Base-by-base conservation (phyloP, 1,140 invertebrate genomes). In the Leguminivora glycinivorella region DNA sequence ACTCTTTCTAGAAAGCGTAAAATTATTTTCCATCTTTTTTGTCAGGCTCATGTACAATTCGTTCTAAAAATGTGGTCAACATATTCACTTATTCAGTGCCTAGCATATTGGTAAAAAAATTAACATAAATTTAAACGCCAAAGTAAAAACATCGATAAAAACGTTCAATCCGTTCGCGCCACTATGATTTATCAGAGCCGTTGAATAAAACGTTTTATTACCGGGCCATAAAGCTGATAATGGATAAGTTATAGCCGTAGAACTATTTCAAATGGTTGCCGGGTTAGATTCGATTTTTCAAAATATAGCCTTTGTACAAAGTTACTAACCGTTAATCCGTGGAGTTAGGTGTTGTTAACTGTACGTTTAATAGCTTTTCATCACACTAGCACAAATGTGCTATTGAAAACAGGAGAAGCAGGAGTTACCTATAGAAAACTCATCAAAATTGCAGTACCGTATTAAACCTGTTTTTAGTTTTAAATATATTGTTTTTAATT, bases 221-320 rank as follows among this genome's bases (percentile, higher is more conserved):
- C 58, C 58, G 25, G 58, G 29, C n/a, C 58, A 63, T 63, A 63
- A 63, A 63, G 58, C 58, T 31, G 58, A 63, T 63, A 63, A 63
- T 63, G 58, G 58, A 63, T 63, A 63, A 63, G 26, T 63, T 63
- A 63, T 63, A 31, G 58, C 58, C 24, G 58, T 12, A 4, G 5
- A 63, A 63, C 58, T 63, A 63, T 63, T 63, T 63, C 26, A 63
- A 63, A 63, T 63, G 31, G 26, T 63, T 31, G 26, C 34, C 5
- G 25, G 58, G 58, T 26, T 63, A 31, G 26, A 29, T 63, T 63
- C 26, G 26, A 63, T 63, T 63, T 17, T 63, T 26, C 7, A 63
- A 63, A 63, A 63, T 29, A n/a, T 31, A 63, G 25, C 58, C 34
- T 63, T 63, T 31, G 58, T 31, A 10, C 26, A 24, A n/a, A 31